Percentiles rank a stretch among this genome's conserved stretches.
Conservation (phyloP, 2,113 vertebrate genomes). For the Poeciliopsis turrubarensis region DNA sequence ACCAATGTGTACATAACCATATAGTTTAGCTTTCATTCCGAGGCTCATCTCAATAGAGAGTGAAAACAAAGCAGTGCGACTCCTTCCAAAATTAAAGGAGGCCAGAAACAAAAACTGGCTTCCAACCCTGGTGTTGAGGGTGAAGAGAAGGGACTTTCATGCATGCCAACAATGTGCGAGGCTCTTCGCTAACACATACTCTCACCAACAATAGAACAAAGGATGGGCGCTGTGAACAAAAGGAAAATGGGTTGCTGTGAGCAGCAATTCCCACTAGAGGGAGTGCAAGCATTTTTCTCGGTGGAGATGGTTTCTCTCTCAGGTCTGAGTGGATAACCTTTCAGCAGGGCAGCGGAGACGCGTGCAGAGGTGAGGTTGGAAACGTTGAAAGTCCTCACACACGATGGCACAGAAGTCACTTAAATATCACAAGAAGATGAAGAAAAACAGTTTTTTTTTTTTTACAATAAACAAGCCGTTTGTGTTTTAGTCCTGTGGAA, state of each 20-base stretch:
- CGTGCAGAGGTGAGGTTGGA: slow-evolving; percentile 14
- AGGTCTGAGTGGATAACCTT: slow-evolving; percentile 15
- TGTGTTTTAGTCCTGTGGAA: slow-evolving; percentile 19
- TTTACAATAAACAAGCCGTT: slow-evolving; percentile 35
- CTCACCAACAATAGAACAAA: slow-evolving; percentile 62
- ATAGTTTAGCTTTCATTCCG: slow-evolving; percentile 7
- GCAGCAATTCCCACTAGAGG: slow-evolving; percentile 72
- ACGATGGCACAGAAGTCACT: slow-evolving; percentile 35
- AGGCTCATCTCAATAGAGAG: slow-evolving; percentile 36
- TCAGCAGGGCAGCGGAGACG: slow-evolving; percentile 29
- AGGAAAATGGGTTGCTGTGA: slow-evolving; percentile 8
- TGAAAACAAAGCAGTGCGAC: slow-evolving; percentile 42
- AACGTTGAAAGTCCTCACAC: slow-evolving; percentile 1
- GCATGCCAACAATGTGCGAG: slow-evolving; percentile 34
- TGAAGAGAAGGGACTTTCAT: slow-evolving; percentile 30
- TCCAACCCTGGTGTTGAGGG: slow-evolving; percentile 19
- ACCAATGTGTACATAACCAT: background rate
- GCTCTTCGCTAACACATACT: slow-evolving; percentile 22
- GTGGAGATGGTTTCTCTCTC: slow-evolving; percentile 9
- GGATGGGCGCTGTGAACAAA: slow-evolving; percentile 33
- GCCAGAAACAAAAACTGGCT: slow-evolving; percentile 20
- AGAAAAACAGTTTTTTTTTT: slow-evolving; percentile 11
- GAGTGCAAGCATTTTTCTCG: slow-evolving; percentile 64
- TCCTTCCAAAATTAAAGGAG: slow-evolving; percentile 45
- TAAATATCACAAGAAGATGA: slow-evolving; percentile 18